Percentiles rank a stretch among this genome's conserved stretches.
These are phyloP conservation scores for Hippocampus abdominalis DNA, from an alignment of 2,113 vertebrate genomes.

Conservation along the genomic window DNA sequence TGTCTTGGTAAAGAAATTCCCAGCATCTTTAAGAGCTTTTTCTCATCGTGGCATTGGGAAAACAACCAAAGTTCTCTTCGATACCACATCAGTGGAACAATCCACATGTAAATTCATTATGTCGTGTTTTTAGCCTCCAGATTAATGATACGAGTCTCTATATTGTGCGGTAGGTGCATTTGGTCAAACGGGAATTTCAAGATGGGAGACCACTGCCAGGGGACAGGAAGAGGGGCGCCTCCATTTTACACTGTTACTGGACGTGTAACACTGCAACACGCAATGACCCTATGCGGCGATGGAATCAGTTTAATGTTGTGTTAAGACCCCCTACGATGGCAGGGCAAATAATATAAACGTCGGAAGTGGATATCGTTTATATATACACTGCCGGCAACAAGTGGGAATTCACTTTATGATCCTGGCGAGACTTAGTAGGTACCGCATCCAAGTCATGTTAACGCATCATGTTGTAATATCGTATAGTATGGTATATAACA, in stretches of 20 bases:
- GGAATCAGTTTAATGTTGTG: not conserved
- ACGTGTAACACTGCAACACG: not conserved
- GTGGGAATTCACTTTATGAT: not conserved
- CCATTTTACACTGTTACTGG: not conserved
- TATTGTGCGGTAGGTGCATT: not conserved
- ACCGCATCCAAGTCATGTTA: not conserved
- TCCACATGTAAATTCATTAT: not conserved
- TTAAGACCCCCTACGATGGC: not conserved
- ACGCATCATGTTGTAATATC: not conserved
- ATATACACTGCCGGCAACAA: not conserved
- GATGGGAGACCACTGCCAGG: not conserved
- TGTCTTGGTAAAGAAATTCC: not conserved
- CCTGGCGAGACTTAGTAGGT: not conserved
- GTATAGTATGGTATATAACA: no score
- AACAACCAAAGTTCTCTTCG: not conserved
- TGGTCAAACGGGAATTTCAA: not conserved
- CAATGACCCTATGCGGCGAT: not conserved
- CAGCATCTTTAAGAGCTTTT: not conserved
- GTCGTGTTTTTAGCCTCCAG: not conserved
- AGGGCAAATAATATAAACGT: not conserved
- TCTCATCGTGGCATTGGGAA: not conserved
- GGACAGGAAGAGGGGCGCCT: not conserved
- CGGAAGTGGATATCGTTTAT: no score
- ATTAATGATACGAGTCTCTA: not conserved
- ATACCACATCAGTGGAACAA: not conserved